Base-by-base conservation (phyloP, 1,140 invertebrate species). In the Reticulitermes speratus region DNA sequence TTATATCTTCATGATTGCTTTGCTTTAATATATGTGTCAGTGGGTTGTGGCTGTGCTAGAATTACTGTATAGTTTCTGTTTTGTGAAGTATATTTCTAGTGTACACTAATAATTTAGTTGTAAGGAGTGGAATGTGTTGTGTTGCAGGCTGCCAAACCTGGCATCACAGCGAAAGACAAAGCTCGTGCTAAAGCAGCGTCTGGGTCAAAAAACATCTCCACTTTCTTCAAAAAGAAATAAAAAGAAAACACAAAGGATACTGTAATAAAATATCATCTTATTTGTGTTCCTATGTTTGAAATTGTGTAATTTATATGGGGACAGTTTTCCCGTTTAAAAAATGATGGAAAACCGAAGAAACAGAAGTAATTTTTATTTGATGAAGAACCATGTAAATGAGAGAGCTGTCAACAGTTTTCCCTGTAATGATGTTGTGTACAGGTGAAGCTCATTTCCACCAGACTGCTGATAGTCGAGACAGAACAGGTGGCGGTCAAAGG, bases 171-270 rank as follows among this genome's bases (percentile, higher is more conserved):
- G 38, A 96, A 96, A 90, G 95, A 96, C 89, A 94, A 95, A 88
- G 92, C 94, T 3, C 91, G 94, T 89, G 94, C 95, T 87, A 96
- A 95, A 89, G 94, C 95, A 86, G 95, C 95, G 38, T 83, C 87
- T 25, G 89, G 89, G 12, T 88, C 89, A 2, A 89, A 89, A 87
- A 88, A 86, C 84, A 89, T 89, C 59, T 87, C 89, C 38, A 88
- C 88, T 19, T 89, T 89, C 85, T 89, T 89, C 75, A 89, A 88
- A 83, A 89, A 89, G 87, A 87, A 88, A 84, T 89, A 88, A 88
- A 52, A 55, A 86, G 59, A 12, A 30, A 83, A n/a, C 85, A 69
- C n/a, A 48, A 6, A 75, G 1, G 65, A 30, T 7, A 87, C 84
- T 65, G 23, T 48, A 75, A 44, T 65, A 85, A 38, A 85, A 48